A percentile compares a stretch with the other conserved stretches of the same genome.
Evolutionary conservation across 2,888 invertebrate species (phyloP).

Genomic region (Adineta ricciae): DNA sequence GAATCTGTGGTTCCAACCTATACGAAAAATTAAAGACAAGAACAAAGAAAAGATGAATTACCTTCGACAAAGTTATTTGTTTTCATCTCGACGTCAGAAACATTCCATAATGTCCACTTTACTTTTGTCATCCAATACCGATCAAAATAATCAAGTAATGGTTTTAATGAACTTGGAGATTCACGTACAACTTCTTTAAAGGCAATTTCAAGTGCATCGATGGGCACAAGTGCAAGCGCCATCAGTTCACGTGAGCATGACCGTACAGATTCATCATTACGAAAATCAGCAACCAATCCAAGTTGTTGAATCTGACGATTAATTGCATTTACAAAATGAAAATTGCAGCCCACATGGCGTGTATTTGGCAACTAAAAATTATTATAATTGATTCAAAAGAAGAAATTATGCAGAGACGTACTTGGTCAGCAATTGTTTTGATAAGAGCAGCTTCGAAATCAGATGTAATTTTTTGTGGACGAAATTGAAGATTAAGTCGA

Average conservation of each 20-base stretch:
- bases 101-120: background rate
- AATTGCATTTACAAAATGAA: background rate
- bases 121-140: background rate
- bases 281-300: background rate
- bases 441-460: too few species aligned
- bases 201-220: background rate
- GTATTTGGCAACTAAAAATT: too few species aligned
- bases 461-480: too few species aligned
- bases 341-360: background rate
- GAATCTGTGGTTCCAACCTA: background rate
- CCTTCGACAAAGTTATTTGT: background rate
- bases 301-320: background rate
- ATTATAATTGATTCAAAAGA: too few species aligned
- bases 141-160: background rate
- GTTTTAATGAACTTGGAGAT: background rate
- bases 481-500: too few species aligned
- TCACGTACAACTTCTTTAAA: background rate
- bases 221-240: background rate
- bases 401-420: too few species aligned
- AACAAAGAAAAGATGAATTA: background rate
- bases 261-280: background rate
- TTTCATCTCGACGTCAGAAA: background rate
- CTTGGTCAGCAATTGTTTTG: too few species aligned
- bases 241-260: background rate
- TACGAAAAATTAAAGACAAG: background rate